Evolutionary conservation across 53 echinoderm and acorn worm species (phyloP), one percentile per base, ranked within the genome.

Genomic region (Echinometra lucunter): DNA sequence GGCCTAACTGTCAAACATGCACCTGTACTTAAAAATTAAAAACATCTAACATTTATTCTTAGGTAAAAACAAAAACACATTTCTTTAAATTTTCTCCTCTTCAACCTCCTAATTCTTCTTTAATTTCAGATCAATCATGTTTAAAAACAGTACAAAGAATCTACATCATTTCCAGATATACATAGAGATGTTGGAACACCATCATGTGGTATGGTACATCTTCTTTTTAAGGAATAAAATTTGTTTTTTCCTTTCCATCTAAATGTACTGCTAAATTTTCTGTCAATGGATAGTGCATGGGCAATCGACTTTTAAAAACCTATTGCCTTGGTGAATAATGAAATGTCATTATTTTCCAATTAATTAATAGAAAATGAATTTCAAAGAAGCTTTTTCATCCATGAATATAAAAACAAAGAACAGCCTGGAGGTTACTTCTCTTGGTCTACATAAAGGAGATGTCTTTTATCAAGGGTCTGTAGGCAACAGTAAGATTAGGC

Each of bases 401-500:
- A 85, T 85, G 53, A 53, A 85, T 85, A 49, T 49, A 85, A 85
- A 85, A 85, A 85, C 85, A 85, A 85, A 85, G 85, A 85, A 85
- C 85, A 85, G 85, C 85, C 85, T 49, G 47, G n/a, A 85, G 85
- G 85, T n/a, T 47, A n/a, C 85, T 53, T 47, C 85, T 47, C 30
- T 3, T 4, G n/a, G 49, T 47, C 85, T 85, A 85, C 37, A 47
- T 49, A 49, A 85, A 89, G 42, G 91, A 67, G 91, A 91, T 69
- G 91, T 91, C 91, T 66, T 45, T 91, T 91, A 91, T 91, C 70
- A 66, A 70, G 91, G 72, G 66, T 91, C 91, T 60, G 70, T 63
- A 27, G 93, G 55, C 58, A 92, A 92, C 93, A 78, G 92, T 60
- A 92, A 92, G 58, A 92, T 92, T 75, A 92, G 93, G 93, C 80